A percentile compares a stretch with the other conserved stretches of the same genome.
These are phyloP conservation scores for Parazoanthus atlanticus DNA, from an alignment of 92 coral and sea anemone species.

Conservation along the genomic window DNA sequence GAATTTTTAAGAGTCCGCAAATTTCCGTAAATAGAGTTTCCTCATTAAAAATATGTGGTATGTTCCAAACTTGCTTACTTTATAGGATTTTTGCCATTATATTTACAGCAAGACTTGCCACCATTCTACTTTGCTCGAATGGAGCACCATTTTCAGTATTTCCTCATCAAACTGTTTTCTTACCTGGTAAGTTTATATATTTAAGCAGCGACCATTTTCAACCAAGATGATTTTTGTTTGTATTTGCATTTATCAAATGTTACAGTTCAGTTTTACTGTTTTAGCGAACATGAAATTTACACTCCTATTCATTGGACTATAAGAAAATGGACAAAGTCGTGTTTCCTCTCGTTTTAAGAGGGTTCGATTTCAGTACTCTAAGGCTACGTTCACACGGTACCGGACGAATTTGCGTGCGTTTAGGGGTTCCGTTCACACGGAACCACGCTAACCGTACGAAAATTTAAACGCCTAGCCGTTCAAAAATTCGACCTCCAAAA, in stretches of 20 bases:
- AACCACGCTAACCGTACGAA: too few relatives aligned
- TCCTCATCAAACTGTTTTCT: slow-evolving; percentile 73
- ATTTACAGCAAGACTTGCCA: slow-evolving; percentile 46
- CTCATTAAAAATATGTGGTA: neutral
- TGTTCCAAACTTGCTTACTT: neutral
- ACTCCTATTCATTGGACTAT: too few relatives aligned
- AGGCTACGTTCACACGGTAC: too few relatives aligned
- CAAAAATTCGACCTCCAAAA: too few relatives aligned
- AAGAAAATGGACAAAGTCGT: neutral
- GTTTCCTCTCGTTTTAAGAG: neutral
- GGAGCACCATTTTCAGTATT: slow-evolving; percentile 89
- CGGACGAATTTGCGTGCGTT: too few relatives aligned
- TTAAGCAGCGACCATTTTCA: neutral
- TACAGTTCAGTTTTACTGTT: too few relatives aligned
- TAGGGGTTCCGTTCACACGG: too few relatives aligned
- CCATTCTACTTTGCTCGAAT: slow-evolving; percentile 73
- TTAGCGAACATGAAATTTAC: too few relatives aligned
- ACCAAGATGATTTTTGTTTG: too few relatives aligned
- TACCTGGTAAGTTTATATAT: slow-evolving; percentile 68
- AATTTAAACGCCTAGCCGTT: too few relatives aligned
- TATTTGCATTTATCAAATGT: too few relatives aligned
- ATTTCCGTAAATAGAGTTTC: too few relatives aligned
- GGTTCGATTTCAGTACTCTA: neutral
- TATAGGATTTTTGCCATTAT: neutral
- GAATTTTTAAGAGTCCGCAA: neutral